Evolutionary conservation across 1,140 invertebrate genomes (phyloP).

Genomic region (Drosophila neocordata): DNA sequence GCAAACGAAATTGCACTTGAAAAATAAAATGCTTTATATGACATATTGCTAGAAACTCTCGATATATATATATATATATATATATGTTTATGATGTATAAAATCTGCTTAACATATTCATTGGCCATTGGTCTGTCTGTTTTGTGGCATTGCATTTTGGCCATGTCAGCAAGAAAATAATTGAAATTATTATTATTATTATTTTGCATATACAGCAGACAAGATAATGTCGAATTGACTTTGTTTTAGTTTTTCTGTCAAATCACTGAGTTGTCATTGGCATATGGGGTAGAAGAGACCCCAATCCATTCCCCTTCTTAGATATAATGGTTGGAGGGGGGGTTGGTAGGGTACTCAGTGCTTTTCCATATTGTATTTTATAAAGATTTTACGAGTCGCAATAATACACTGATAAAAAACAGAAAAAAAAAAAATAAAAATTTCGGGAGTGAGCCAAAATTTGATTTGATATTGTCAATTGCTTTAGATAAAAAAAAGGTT

Average conservation of each 20-base stretch:
- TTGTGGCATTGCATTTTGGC: conserved; percentile 38
- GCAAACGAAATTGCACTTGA: conserved; percentile 40
- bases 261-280: conserved; percentile 38
- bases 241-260: conserved; percentile 42
- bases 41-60: conserved; percentile 6
- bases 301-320: background rate
- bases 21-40: conserved; percentile 26
- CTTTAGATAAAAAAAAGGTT: background rate
- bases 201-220: conserved; percentile 38
- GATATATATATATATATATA: background rate
- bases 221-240: conserved; percentile 28
- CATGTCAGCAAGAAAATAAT: conserved; percentile 55
- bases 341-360: conserved; percentile 40
- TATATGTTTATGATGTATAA: background rate
- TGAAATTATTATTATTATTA: conserved; percentile 27
- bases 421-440: conserved; percentile 47
- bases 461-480: conserved; percentile 47
- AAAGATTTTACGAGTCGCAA: conserved; percentile 59
- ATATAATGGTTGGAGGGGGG: background rate
- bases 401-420: conserved; percentile 53
- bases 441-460: conserved; percentile 64
- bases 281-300: background rate
- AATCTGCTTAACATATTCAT: conserved; percentile 22
- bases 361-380: conserved; percentile 65
- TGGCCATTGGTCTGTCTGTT: conserved; percentile 8